Conservation (phyloP, 2,888 invertebrate species). For the Drosophila macrospina region DNA sequence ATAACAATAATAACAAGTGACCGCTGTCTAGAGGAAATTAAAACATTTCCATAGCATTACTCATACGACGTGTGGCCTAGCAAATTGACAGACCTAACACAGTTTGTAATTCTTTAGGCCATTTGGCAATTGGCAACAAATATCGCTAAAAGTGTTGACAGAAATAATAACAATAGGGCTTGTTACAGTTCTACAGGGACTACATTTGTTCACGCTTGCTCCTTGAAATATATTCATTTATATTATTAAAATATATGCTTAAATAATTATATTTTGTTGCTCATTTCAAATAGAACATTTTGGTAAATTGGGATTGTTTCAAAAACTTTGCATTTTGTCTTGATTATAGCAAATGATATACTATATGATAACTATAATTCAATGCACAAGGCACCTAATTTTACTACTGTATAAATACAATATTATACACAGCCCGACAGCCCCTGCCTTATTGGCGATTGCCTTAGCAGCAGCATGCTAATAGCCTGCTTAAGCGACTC, state of each 20-base stretch:
- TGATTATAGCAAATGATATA: no score
- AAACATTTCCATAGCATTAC: conserved; percentile 27
- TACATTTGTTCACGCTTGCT: no score
- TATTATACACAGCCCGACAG: not conserved
- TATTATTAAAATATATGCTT: no score
- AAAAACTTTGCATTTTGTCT: no score
- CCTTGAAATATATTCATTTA: no score
- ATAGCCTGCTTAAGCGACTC: conserved; percentile 64
- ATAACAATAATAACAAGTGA: conserved; percentile 6
- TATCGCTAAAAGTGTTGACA: not conserved
- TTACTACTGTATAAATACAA: conserved; percentile 14
- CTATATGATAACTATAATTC: no score
- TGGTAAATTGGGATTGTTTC: no score
- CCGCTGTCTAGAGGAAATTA: conserved; percentile 9
- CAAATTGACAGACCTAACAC: conserved; percentile 25
- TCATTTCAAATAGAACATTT: no score
- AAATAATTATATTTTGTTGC: no score
- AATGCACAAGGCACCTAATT: conserved; percentile 1
- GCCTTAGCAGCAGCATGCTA: conserved; percentile 66
- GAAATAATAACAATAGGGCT: not conserved
- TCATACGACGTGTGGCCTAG: conserved; percentile 41
- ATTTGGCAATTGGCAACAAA: conserved; percentile 43
- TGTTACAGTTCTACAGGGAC: not conserved
- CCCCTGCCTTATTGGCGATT: conserved; percentile 12
- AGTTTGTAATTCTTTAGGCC: conserved; percentile 12